These are phyloP conservation scores for Syndactyla subalaris DNA, from an alignment of 2,797 vertebrate genomes.

Conservation along the genomic window DNA sequence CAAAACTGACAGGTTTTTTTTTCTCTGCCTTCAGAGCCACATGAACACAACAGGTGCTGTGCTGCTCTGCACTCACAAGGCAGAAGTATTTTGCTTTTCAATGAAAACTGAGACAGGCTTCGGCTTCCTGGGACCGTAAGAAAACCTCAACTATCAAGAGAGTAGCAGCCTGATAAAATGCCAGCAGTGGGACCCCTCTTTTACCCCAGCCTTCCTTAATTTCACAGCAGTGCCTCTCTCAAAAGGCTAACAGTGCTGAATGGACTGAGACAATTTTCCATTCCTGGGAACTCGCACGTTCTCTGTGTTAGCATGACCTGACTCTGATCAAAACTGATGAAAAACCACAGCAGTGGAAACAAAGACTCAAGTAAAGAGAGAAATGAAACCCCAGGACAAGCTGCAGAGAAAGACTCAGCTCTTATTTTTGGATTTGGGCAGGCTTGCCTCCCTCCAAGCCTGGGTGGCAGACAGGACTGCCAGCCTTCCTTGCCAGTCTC, in stretches of 20 bases:
- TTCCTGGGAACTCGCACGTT: neutral
- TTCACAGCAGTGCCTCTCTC: neutral
- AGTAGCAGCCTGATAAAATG: neutral
- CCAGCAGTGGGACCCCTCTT: neutral
- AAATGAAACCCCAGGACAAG: neutral
- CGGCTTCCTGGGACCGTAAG: neutral
- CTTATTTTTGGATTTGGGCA: neutral
- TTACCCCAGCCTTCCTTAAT: neutral
- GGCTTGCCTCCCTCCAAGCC: neutral
- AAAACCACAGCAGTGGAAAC: slow-evolving; percentile 27
- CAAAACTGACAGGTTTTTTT: neutral
- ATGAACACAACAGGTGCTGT: neutral
- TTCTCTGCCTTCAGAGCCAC: neutral
- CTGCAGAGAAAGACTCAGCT: neutral
- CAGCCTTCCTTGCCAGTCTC: neutral
- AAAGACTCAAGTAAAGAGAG: slow-evolving; percentile 5
- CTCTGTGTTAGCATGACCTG: neutral
- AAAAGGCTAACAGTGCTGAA: neutral
- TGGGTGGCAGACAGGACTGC: neutral
- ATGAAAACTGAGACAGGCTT: neutral
- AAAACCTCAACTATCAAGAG: neutral
- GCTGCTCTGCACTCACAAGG: neutral
- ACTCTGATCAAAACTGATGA: neutral
- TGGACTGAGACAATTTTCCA: neutral
- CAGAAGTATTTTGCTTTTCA: neutral